Evolutionary conservation across 1,140 invertebrate species (phyloP).

Genomic region (Drosophila takahashii): DNA sequence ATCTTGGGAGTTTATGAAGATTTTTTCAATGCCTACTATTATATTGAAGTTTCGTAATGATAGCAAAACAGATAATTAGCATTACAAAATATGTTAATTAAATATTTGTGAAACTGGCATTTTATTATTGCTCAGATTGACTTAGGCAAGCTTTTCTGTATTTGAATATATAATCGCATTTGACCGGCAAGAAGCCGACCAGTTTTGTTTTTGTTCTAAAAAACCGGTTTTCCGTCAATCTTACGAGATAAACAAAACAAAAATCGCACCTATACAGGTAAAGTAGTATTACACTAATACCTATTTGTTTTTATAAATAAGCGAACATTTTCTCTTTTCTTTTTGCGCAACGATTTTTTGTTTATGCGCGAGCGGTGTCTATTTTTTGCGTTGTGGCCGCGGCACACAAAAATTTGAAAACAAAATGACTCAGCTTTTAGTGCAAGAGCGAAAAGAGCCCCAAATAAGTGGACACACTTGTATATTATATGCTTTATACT

Average conservation of each 20-base stretch:
- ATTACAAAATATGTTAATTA: not conserved
- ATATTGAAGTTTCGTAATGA: too few relatives aligned
- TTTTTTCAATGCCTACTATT: not conserved
- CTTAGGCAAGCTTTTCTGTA: slow-evolving; percentile 11
- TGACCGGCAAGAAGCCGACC: slow-evolving; percentile 48
- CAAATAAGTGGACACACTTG: slow-evolving; percentile 19
- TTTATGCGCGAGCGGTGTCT: slow-evolving; percentile 46
- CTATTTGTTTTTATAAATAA: slow-evolving; percentile 43
- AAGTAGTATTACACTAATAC: slow-evolving; percentile 13
- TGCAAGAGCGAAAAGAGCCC: slow-evolving; percentile 49
- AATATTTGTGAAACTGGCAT: not conserved
- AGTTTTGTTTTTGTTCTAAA: slow-evolving; percentile 52
- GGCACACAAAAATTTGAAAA: slow-evolving; percentile 54
- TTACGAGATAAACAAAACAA: slow-evolving; percentile 39
- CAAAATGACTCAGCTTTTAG: slow-evolving; percentile 67
- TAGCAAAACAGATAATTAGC: not conserved
- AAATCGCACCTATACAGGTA: slow-evolving; percentile 21
- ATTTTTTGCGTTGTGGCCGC: slow-evolving; percentile 64
- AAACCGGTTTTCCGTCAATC: slow-evolving; percentile 59
- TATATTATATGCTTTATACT: not conserved
- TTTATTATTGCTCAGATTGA: not conserved
- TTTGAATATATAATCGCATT: slow-evolving; percentile 23
- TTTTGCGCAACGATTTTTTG: slow-evolving; percentile 50
- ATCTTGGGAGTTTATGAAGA: not conserved
- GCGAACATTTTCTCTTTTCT: slow-evolving; percentile 66